Percentiles rank a stretch among this genome's conserved stretches.
Conservation (phyloP, 2,797 vertebrate genomes). For the Aselliscus stoliczkanus region DNA sequence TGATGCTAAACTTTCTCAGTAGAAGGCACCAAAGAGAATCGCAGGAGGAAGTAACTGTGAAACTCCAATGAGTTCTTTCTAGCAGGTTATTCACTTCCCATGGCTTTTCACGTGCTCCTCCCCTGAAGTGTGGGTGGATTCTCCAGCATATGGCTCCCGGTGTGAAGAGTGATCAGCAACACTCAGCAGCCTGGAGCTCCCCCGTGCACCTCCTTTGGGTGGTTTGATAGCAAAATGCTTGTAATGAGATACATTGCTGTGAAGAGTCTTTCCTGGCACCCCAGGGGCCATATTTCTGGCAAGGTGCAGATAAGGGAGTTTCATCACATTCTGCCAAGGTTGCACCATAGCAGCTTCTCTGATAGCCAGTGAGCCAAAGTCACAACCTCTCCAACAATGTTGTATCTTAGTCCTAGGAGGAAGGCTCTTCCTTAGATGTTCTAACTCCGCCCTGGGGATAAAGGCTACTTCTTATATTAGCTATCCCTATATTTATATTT, state of each 20-base stretch:
- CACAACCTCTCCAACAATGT: background rate
- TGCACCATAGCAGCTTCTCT: background rate
- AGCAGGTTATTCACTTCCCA: background rate
- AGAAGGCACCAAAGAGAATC: background rate
- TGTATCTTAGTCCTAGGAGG: background rate
- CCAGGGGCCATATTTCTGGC: background rate
- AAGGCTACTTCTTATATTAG: background rate
- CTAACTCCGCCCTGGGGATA: background rate
- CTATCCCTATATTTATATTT: background rate
- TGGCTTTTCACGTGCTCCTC: background rate
- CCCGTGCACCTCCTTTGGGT: background rate
- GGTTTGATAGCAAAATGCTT: background rate
- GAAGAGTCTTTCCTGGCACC: background rate
- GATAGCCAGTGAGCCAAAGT: background rate
- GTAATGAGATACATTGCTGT: background rate
- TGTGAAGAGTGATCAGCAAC: background rate
- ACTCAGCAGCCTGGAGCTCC: background rate
- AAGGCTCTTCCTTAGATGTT: background rate
- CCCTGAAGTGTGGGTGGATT: background rate
- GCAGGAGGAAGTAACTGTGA: background rate
- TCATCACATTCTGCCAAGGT: background rate
- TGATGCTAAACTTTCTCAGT: background rate
- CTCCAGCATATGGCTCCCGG: background rate
- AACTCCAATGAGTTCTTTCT: background rate
- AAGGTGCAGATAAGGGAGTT: background rate